Evolutionary conservation across 2,888 invertebrate genomes (phyloP).

Genomic region (Halictus quadricinctus): DNA sequence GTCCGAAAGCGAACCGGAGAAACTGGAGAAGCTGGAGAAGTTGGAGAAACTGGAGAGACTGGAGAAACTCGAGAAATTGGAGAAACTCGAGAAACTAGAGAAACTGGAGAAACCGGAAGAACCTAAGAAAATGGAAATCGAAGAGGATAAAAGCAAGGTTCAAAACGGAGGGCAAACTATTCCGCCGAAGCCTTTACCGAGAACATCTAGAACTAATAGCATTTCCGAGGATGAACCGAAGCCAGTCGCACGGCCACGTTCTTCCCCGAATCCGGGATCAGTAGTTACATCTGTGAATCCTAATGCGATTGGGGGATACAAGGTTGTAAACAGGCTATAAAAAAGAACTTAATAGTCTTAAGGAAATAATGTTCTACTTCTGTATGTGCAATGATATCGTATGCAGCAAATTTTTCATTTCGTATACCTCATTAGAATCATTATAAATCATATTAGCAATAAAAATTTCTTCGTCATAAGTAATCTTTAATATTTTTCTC

Average conservation of each 20-base stretch:
- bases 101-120: constrained; percentile 76
- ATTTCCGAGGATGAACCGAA: constrained; percentile 89
- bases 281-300: constrained; percentile 86
- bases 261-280: constrained; percentile 84
- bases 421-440: constrained; percentile 42
- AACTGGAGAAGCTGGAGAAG: constrained; percentile 72
- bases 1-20: constrained; percentile 73
- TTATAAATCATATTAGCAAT: constrained; percentile 11
- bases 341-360: constrained; percentile 44
- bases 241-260: constrained; percentile 88
- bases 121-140: constrained; percentile 70
- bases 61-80: constrained; percentile 73
- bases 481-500: constrained; percentile 42
- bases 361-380: constrained; percentile 55
- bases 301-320: constrained; percentile 87
- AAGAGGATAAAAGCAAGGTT: constrained; percentile 78
- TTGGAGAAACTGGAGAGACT: constrained; percentile 72
- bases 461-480: not conserved
- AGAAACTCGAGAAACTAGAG: constrained; percentile 75
- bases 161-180: constrained; percentile 82
- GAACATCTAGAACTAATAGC: constrained; percentile 88
- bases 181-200: constrained; percentile 91
- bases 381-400: constrained; percentile 54
- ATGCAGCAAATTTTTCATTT: constrained; percentile 37
- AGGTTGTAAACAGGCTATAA: constrained; percentile 84